Conservation (phyloP, 1,140 invertebrate species). For the Euwallacea fornicatus region DNA sequence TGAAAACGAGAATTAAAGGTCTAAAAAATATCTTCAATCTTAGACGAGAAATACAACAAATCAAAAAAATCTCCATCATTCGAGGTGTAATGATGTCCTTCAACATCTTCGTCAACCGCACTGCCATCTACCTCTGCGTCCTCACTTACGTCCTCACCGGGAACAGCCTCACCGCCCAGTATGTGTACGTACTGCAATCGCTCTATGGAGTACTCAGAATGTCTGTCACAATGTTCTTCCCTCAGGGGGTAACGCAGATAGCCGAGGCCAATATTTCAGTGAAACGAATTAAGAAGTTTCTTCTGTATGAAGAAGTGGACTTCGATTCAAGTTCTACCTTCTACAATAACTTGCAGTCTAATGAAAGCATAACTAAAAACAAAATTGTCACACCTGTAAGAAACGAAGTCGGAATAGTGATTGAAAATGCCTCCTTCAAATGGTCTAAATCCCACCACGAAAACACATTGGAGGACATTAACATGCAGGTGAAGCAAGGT, state of each 20-base stretch:
- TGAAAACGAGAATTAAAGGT: constrained; percentile 36
- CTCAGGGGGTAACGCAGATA: constrained; percentile 61
- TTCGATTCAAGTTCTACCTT: constrained; percentile 26
- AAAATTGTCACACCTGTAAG: neutral
- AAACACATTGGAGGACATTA: constrained; percentile 60
- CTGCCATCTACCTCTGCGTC: constrained; percentile 76
- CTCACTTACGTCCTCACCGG: constrained; percentile 71
- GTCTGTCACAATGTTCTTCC: constrained; percentile 73
- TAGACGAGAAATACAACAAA: constrained; percentile 47
- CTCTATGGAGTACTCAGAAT: constrained; percentile 72
- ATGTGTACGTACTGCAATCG: constrained; percentile 73
- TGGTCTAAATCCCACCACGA: constrained; percentile 60
- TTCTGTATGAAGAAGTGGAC: constrained; percentile 42
- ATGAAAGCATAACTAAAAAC: neutral
- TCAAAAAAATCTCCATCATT: constrained; percentile 57
- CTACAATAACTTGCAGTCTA: constrained; percentile 18
- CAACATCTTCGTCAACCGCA: constrained; percentile 70
- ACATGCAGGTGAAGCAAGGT: constrained; percentile 57
- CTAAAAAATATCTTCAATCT: constrained; percentile 17
- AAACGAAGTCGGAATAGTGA: constrained; percentile 20
- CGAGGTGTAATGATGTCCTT: constrained; percentile 72
- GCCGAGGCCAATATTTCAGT: constrained; percentile 70
- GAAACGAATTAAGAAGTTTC: constrained; percentile 65
- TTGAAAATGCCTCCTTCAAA: constrained; percentile 62
- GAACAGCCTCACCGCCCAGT: constrained; percentile 67